These are phyloP conservation scores for Drosophila burlai DNA, from an alignment of 1,140 invertebrate species.

Conservation along the genomic window DNA sequence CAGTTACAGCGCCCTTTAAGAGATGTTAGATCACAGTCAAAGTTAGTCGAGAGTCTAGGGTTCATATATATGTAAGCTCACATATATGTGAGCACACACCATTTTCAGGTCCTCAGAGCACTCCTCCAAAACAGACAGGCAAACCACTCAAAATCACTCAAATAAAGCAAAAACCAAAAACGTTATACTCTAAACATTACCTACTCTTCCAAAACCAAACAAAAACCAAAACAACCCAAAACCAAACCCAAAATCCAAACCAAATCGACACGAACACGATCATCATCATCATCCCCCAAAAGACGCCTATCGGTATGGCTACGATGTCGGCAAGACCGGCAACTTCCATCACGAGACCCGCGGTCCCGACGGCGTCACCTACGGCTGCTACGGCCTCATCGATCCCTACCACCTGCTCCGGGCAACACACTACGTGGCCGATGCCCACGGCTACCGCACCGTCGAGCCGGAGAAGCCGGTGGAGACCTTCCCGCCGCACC, in stretches of 20 bases:
- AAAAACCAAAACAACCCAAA: conserved; percentile 14
- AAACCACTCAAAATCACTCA: conserved; percentile 24
- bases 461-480: conserved; percentile 89
- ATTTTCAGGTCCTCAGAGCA: conserved; percentile 46
- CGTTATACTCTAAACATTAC: conserved; percentile 58
- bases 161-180: conserved; percentile 13
- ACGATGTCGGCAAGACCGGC: conserved; percentile 89
- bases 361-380: conserved; percentile 90
- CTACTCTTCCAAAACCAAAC: conserved; percentile 29
- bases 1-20: conserved; percentile 47
- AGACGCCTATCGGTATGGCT: conserved; percentile 90
- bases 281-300: conserved; percentile 10
- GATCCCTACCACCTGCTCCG: conserved; percentile 89
- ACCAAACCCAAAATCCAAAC: conserved; percentile 21
- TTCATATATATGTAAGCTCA: conserved; percentile 8
- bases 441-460: conserved; percentile 91
- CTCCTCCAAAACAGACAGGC: conserved; percentile 19
- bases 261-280: conserved; percentile 29
- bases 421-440: conserved; percentile 91
- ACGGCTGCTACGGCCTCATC: conserved; percentile 92
- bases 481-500: conserved; percentile 87
- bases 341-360: conserved; percentile 92
- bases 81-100: conserved; percentile 11
- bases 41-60: conserved; percentile 44
- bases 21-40: conserved; percentile 41